These are phyloP conservation scores for Solenopsis fugax DNA, from an alignment of 1,140 invertebrate species.

Conservation along the genomic window DNA sequence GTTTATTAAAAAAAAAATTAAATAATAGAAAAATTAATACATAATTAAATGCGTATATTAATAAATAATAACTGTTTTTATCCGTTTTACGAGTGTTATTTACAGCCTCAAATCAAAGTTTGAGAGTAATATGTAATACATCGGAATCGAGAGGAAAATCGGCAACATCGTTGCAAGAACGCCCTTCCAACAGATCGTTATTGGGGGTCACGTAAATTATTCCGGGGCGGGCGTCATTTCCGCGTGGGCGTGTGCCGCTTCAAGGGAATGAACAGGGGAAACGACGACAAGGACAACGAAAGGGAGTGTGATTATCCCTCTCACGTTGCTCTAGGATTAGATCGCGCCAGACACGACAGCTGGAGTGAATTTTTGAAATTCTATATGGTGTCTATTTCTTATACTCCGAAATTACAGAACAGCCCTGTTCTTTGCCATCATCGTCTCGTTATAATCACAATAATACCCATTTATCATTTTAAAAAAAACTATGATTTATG, in stretches of 20 bases:
- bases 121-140: not conserved
- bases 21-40: not conserved
- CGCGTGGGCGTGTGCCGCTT: constrained; percentile 83
- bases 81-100: not conserved
- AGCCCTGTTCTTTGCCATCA: not conserved
- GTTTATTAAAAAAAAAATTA: not conserved
- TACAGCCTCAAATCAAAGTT: not conserved
- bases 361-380: constrained; percentile 76
- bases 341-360: constrained; percentile 74
- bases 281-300: constrained; percentile 44
- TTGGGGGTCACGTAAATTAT: constrained; percentile 78
- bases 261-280: constrained; percentile 36
- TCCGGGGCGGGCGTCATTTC: constrained; percentile 84
- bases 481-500: not conserved
- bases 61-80: not conserved
- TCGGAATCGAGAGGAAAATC: constrained; percentile 66
- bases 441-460: not conserved
- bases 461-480: not conserved
- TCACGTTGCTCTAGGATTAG: constrained; percentile 67
- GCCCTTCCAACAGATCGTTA: constrained; percentile 69
- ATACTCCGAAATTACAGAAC: constrained; percentile 64
- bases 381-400: constrained; percentile 73
- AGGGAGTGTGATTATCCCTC: constrained; percentile 53
- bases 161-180: constrained; percentile 64
- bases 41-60: not conserved